These are phyloP conservation scores for Paedocypris micromegethes DNA, from an alignment of 2,797 vertebrate genomes.

Conservation along the genomic window DNA sequence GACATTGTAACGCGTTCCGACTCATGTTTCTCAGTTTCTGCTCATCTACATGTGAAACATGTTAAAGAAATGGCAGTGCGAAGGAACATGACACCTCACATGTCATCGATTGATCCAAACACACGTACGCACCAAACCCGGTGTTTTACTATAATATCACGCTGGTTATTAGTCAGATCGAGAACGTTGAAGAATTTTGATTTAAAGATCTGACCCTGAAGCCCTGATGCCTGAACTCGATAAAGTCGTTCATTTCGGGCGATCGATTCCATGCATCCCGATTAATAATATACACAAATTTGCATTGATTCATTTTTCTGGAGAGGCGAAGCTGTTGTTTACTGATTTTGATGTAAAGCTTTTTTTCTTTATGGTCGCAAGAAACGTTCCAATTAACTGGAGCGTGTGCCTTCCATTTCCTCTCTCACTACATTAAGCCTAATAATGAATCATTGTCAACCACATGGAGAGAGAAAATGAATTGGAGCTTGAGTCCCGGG, in stretches of 20 bases:
- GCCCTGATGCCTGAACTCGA: conserved; percentile 1
- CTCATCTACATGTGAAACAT: too few relatives aligned
- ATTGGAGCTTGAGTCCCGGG: conserved; percentile 42
- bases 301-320: conserved; percentile 21
- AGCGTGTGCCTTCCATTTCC: conserved; percentile 35
- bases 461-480: conserved; percentile 44
- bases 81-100: too few relatives aligned
- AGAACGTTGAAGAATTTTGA: neutral
- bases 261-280: neutral
- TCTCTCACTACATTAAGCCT: conserved; percentile 22
- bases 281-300: conserved; percentile 17
- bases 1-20: too few relatives aligned
- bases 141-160: neutral
- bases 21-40: too few relatives aligned
- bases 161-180: neutral
- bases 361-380: conserved; percentile 27
- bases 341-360: conserved; percentile 34
- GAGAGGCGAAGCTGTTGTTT: conserved; percentile 21
- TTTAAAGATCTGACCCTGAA: neutral
- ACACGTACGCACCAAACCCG: too few relatives aligned
- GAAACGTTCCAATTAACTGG: conserved; percentile 44
- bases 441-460: conserved; percentile 52
- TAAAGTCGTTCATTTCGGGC: neutral
- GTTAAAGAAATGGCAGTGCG: too few relatives aligned
- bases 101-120: too few relatives aligned